Base-by-base conservation (phyloP, 2,113 vertebrate genomes). In the Nesoenas mayeri region DNA sequence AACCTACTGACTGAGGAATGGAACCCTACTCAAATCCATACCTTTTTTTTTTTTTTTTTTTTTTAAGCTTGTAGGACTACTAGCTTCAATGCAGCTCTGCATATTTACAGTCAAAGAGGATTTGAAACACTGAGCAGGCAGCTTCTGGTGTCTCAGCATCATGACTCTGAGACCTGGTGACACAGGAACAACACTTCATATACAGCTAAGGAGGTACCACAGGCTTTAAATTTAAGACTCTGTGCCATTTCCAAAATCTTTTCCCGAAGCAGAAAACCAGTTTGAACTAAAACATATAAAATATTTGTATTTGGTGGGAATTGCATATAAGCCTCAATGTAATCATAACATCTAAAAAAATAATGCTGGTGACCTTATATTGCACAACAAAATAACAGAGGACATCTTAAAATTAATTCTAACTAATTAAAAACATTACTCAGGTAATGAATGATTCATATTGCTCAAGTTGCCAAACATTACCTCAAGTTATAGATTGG, bases 361-460 rank as follows among this genome's bases (percentile, higher is more conserved):
- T 34, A 67, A 72, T 40, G 9, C 12, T 34, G 5, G 5, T 79
- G 62, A 64, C 44, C 50, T 79, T 70, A 94, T 75, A 57, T 89
- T 71, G n/a, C 31, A 72, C 38, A 95, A 87, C 14, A 85, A 85
- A 96, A 77, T 8, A 78, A 53, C 22, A 89, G 38, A 91, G 57
- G 44, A 57, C 40, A 85, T 79, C n/a, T 79, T 85, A 88, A 89
- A 91, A 75, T 71, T 92, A 89, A 81, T 77, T 84, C 67, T 75
- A 88, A 77, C 65, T 95, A 81, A 85, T 88, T 91, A 84, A 93
- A 95, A 75, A 12, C 65, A 79, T 92, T 93, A 80, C 17, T 79
- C 73, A 69, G 38, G 48, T 91, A 89, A 82, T 91, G 81, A 94
- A 95, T 94, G 84, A 79, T 89, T 88, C 72, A 1, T 65, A 83